phyloP scores from a whole-genome alignment of 2,888 invertebrate genomes.

The Leptinotarsa tumamoca region DNA sequence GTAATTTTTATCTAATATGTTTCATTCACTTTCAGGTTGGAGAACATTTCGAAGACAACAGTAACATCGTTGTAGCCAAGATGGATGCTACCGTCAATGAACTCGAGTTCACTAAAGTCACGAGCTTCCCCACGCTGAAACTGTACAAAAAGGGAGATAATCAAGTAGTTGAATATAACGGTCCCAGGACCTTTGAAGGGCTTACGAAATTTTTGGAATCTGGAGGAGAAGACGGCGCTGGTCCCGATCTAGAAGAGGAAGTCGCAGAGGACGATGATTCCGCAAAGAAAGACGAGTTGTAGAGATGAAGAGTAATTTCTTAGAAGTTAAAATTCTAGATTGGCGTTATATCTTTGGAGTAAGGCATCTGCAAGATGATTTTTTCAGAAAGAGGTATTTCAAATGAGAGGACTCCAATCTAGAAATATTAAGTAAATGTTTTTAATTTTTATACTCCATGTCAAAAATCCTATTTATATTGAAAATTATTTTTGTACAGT shows the following conservation, averaged over 20 bases:
- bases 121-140: slow-evolving; percentile 94
- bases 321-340: slow-evolving; percentile 5
- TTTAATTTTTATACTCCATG: slow-evolving; percentile 42
- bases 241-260: slow-evolving; percentile 72
- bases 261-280: slow-evolving; percentile 80
- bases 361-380: not conserved
- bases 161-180: slow-evolving; percentile 90
- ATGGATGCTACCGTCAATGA: slow-evolving; percentile 99
- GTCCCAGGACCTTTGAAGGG: slow-evolving; percentile 94
- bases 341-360: not conserved
- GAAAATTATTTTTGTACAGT: slow-evolving; percentile 38
- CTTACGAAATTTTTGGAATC: slow-evolving; percentile 94
- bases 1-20: too few relatives aligned
- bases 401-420: not conserved
- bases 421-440: slow-evolving; percentile 20
- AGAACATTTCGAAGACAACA: slow-evolving; percentile 89
- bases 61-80: slow-evolving; percentile 92
- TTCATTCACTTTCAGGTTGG: slow-evolving; percentile 39
- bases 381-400: not conserved
- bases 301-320: slow-evolving; percentile 63
- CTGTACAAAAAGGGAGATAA: slow-evolving; percentile 94
- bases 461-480: slow-evolving; percentile 43
- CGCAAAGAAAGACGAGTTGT: slow-evolving; percentile 83
- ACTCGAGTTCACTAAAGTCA: slow-evolving; percentile 93
- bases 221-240: slow-evolving; percentile 84